Base-by-base conservation (phyloP, 1,140 invertebrate species). In the Drosophila nasuta region DNA sequence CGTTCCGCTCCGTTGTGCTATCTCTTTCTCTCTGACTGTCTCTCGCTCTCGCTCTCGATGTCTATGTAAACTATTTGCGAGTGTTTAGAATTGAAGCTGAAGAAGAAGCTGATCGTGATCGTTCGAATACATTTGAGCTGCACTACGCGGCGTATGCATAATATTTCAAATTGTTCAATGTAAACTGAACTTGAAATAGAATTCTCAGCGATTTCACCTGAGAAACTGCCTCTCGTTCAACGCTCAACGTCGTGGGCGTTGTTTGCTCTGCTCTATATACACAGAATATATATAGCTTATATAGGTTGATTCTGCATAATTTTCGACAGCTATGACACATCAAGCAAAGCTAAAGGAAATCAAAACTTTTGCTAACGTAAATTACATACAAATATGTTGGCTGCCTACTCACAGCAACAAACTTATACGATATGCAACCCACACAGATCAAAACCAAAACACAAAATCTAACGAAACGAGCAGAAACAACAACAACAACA, bases 321-420 rank as follows among this genome's bases (percentile, higher is more conserved):
- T 56, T 25, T 74, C 56, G 56, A 57, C 15, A 35, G 33, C 33
- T 30, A 75, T 70, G 66, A 70, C 57, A 69, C 72, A 75, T 74
- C 57, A 28, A 56, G 48, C 30, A 25, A 35, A 51, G 30, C 11
- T 11, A 62, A 49, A 52, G 11, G 33, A 52, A 54, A 41, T 13
- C 17, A 35, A 68, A 60, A 54, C 56, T 54, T 52, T 74, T 35
- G 63, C 63, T 58, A 59, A 45, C 63, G 48, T 59, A 49, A 51
- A 75, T 58, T 63, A 70, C 66, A 63, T 69, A 62, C 49, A 56
- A 69, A 73, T 41, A 56, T 62, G 17, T 48, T 48, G 5, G 43
- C 57, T 49, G 66, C 66, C 66, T 63, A 63, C 66, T 63, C 58
- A 57, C 35, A 41, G 38, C 38, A 69, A 20, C 56, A 25, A 43